Percentiles rank a stretch among this genome's conserved stretches.
Conservation (phyloP, 2,888 invertebrate genomes). For the Prosopocoilus inquinatus region DNA sequence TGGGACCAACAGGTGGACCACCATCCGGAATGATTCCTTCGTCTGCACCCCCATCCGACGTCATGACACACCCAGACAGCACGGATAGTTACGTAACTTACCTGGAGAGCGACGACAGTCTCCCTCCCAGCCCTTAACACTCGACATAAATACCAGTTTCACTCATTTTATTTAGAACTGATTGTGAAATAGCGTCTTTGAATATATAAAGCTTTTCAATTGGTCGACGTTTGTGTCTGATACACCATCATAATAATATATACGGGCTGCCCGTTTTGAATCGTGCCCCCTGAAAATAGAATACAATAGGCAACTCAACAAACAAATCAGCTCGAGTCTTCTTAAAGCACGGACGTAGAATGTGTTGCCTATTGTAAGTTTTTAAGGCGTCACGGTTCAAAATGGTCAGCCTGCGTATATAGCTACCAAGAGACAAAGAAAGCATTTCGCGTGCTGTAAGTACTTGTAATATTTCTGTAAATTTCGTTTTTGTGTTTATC, state of each 20-base stretch:
- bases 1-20: constrained; percentile 56
- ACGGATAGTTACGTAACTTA: constrained; percentile 91
- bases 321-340: no score
- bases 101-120: constrained; percentile 84
- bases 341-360: no score
- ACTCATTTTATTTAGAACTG: background rate
- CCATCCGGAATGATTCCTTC: constrained; percentile 55
- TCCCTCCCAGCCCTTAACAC: constrained; percentile 71
- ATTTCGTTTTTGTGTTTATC: constrained; percentile 42
- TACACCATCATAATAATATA: constrained; percentile 5
- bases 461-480: constrained; percentile 43
- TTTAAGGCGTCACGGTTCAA: no score
- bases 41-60: constrained; percentile 60
- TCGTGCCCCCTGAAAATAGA: no score
- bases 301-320: no score
- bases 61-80: constrained; percentile 74
- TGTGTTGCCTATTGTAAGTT: no score
- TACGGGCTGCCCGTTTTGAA: no score
- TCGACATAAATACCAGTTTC: constrained; percentile 13
- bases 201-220: constrained; percentile 1
- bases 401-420: no score
- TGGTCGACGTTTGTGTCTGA: background rate
- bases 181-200: background rate
- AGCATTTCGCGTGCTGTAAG: constrained; percentile 29
- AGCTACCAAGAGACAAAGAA: constrained; percentile 6